Base-by-base conservation (phyloP, 2,888 invertebrate genomes). In the Leucophenga montana region DNA sequence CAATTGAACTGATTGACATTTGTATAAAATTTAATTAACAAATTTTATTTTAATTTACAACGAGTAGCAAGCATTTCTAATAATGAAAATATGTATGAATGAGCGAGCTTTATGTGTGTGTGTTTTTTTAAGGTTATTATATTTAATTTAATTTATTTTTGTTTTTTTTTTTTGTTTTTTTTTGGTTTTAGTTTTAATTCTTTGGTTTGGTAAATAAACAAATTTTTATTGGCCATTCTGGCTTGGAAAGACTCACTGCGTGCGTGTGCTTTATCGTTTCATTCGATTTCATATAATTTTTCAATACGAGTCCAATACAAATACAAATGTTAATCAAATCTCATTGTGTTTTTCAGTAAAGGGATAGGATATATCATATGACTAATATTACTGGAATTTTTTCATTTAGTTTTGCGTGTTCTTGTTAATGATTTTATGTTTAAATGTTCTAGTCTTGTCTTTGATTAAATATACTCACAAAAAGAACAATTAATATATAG, bases 181-280 rank as follows among this genome's bases (percentile, higher is more conserved):
- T 59, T 46, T 3, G 18, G 69, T 65, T 71, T 31, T 68, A 50
- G 53, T 72, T 53, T 31, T 71, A 56, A 48, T 72, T 68, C 20
- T 71, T 48, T 56, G 65, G 27, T 48, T 71, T 64, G 70, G 8
- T 39, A 39, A 39, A 5, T 39, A 11, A 39, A 39, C 1, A 39
- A 11, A 39, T 39, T 39, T 39, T 5, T 5, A 5, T 5, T 5
- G 39, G 1, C 39, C 39, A 39, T 11, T 39, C 4, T 39, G 39
- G n/a, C 13, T 61, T 61, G 61, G 22, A 61, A 83, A 85, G 86
- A 88, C 89, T 89, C 89, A 89, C 89, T 89, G 89, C 88, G 89
- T 89, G 89, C 89, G 89, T 88, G 87, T 89, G 89, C 89, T 88
- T 82, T 78, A 18, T 54, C 53, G 13, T 18, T 54, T 18, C 20